phyloP scores from a whole-genome alignment of 2,888 invertebrate genomes.

The Dolichopus griseipennis region DNA sequence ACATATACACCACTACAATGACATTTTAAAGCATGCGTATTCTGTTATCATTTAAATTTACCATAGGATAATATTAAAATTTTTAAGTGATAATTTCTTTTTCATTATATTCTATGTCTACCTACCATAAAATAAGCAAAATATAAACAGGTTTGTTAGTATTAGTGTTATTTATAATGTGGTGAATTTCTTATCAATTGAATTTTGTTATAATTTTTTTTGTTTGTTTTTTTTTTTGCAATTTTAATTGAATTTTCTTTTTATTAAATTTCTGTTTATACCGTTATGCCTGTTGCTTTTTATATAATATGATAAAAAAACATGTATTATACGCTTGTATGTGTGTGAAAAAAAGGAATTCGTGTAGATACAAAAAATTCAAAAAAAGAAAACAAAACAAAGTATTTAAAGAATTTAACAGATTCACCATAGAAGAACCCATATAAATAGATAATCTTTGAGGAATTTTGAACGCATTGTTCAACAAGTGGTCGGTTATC shows the following conservation, averaged over 20 bases:
- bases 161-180: neutral
- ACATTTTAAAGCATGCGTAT: no score
- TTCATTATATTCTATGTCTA: no score
- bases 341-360: no score
- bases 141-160: no score
- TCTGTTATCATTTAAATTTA: no score
- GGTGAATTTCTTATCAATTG: neutral
- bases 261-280: neutral
- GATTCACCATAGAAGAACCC: slow-evolving; percentile 18
- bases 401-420: neutral
- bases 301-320: neutral
- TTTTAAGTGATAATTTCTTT: no score
- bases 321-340: neutral
- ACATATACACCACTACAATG: no score
- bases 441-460: slow-evolving; percentile 36
- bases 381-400: no score
- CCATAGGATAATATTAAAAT: no score
- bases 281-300: slow-evolving; percentile 3
- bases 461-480: slow-evolving; percentile 36
- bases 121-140: neutral
- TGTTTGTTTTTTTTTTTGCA: neutral
- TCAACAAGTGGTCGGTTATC: slow-evolving; percentile 38
- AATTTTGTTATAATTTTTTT: neutral
- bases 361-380: neutral
- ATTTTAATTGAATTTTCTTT: no score